A percentile compares a stretch with the other conserved stretches of the same genome.
phyloP scores from a whole-genome alignment of 2,113 vertebrate genomes.

The Neopipo cinnamomea region DNA sequence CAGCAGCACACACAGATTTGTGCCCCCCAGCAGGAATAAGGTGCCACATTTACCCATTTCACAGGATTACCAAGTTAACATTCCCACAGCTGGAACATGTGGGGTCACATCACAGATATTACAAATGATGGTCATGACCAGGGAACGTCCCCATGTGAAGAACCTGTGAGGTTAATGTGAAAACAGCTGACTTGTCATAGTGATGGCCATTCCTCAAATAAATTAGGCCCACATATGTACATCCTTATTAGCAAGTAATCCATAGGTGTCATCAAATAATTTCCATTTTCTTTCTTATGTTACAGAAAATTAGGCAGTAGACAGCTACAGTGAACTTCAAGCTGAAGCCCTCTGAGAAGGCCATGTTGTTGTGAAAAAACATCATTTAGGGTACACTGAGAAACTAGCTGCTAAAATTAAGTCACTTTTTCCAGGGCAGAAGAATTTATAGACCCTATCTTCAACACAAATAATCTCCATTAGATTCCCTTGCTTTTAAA shows the following conservation, averaged over 20 bases:
- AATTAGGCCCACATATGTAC: not conserved
- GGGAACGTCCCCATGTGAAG: rapidly evolving
- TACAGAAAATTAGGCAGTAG: not conserved
- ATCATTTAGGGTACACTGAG: not conserved
- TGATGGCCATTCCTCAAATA: not conserved
- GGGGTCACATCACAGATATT: not conserved
- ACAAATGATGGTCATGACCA: not conserved
- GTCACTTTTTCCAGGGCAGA: not conserved
- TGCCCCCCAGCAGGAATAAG: not conserved
- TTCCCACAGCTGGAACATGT: not conserved
- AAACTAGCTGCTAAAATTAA: not conserved
- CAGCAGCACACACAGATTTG: not conserved
- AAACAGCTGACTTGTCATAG: not conserved
- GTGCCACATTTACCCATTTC: not conserved
- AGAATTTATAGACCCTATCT: not conserved
- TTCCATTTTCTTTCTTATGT: not conserved
- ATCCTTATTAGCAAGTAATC: not conserved
- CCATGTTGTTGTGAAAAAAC: not conserved
- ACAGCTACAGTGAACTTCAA: not conserved
- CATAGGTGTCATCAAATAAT: not conserved
- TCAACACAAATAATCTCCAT: not conserved
- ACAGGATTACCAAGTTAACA: not conserved
- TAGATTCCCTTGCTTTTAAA: not conserved
- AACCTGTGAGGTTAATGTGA: not conserved
- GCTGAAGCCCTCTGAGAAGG: not conserved